Percentiles rank a stretch among this genome's conserved stretches.
These are phyloP conservation scores for Dinoponera quadriceps DNA, from an alignment of 1,140 invertebrate species.

Conservation along the genomic window DNA sequence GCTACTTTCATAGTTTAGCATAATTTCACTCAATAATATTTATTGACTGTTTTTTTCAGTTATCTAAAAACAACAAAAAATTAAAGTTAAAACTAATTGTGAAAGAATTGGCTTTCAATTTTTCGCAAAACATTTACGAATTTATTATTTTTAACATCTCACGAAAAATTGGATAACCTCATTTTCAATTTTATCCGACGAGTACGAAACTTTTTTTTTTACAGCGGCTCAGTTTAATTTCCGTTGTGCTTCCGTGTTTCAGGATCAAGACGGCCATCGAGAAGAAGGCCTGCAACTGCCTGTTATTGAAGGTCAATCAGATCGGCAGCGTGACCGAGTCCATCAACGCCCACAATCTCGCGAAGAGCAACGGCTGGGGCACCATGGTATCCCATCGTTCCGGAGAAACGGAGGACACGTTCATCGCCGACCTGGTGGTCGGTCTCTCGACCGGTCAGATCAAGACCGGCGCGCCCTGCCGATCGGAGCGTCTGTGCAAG, in stretches of 20 bases:
- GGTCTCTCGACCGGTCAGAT: slow-evolving; percentile 99
- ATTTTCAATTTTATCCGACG: too few relatives aligned
- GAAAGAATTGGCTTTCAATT: too few relatives aligned
- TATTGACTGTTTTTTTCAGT: too few relatives aligned
- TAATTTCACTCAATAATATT: too few relatives aligned
- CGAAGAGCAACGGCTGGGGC: slow-evolving; percentile 98
- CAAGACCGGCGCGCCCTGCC: slow-evolving; percentile 99
- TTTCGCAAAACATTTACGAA: too few relatives aligned
- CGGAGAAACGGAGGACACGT: slow-evolving; percentile 99
- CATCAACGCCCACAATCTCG: slow-evolving; percentile 97
- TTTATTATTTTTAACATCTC: too few relatives aligned
- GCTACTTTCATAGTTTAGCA: too few relatives aligned
- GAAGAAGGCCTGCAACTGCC: slow-evolving; percentile 98
- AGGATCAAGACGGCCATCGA: slow-evolving; percentile 98
- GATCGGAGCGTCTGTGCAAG: slow-evolving; percentile 98
- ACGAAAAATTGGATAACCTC: too few relatives aligned
- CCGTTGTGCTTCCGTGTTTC: slow-evolving; percentile 1
- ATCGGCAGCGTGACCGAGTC: slow-evolving; percentile 99
- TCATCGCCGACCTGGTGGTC: slow-evolving; percentile 99
- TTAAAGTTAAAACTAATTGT: too few relatives aligned
- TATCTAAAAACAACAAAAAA: too few relatives aligned
- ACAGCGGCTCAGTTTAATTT: neutral
- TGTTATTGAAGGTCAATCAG: slow-evolving; percentile 99
- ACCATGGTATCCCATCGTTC: slow-evolving; percentile 99
- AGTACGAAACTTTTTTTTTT: too few relatives aligned